Evolutionary conservation across 2,113 vertebrate genomes (phyloP).

Genomic region (Pogonocichla stellata): DNA sequence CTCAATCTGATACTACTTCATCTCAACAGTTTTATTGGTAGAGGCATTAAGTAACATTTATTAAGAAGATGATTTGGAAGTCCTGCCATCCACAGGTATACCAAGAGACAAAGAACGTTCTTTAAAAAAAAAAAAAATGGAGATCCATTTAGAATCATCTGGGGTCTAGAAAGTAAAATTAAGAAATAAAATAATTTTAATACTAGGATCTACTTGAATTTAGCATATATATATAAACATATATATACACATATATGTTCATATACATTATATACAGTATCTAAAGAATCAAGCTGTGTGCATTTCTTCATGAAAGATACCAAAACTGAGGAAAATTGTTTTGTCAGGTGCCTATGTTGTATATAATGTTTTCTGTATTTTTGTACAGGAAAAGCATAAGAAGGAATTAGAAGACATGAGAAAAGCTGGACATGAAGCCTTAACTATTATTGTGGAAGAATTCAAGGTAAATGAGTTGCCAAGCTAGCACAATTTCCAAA

Average conservation of each 20-base stretch:
- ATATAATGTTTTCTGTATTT: not conserved
- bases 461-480: slow-evolving; percentile 75
- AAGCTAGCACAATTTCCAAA: not conserved
- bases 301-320: not conserved
- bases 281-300: not conserved
- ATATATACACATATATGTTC: not conserved
- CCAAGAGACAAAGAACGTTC: not conserved
- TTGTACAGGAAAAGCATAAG: slow-evolving; percentile 78
- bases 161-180: not conserved
- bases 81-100: not conserved
- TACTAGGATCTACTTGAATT: not conserved
- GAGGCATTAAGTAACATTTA: not conserved
- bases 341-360: rapidly evolving
- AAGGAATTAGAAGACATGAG: slow-evolving; percentile 79
- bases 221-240: no score
- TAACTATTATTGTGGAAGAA: slow-evolving; percentile 83
- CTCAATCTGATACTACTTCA: not conserved
- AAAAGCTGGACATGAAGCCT: slow-evolving; percentile 80
- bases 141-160: not conserved
- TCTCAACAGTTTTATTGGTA: not conserved
- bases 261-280: not conserved
- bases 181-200: not conserved
- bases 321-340: not conserved
- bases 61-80: not conserved
- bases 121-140: no score